Conservation (phyloP, 2,113 vertebrate genomes). For the Peucedramus taeniatus region DNA sequence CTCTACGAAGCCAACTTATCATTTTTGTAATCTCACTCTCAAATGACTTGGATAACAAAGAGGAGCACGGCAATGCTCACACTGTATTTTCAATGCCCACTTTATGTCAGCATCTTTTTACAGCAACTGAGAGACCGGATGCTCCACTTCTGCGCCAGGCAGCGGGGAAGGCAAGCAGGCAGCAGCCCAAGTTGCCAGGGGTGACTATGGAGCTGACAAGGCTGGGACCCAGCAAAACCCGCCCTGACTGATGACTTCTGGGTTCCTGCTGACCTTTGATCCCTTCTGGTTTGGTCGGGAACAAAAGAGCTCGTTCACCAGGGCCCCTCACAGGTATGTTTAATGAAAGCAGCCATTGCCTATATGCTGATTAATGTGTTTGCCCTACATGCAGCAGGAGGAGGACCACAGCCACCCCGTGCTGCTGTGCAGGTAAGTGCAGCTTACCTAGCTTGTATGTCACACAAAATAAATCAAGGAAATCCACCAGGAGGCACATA, state of each 20-base stretch:
- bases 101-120: slow-evolving; percentile 65
- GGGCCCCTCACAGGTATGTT: slow-evolving; percentile 66
- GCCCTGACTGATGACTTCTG: slow-evolving; percentile 84
- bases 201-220: slow-evolving; percentile 80
- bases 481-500: background rate
- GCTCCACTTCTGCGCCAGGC: slow-evolving; percentile 48
- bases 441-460: background rate
- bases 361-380: slow-evolving; percentile 61
- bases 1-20: background rate
- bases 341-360: slow-evolving; percentile 61
- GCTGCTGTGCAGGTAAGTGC: background rate
- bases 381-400: background rate
- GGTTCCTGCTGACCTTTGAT: slow-evolving; percentile 82
- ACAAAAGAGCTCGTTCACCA: slow-evolving; percentile 74
- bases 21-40: slow-evolving; percentile 6
- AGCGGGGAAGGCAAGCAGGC: slow-evolving; percentile 52
- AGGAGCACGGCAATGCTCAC: background rate
- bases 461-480: background rate
- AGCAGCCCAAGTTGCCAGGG: slow-evolving; percentile 73
- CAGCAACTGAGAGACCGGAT: slow-evolving; percentile 11
- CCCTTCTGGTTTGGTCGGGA: slow-evolving; percentile 73
- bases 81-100: slow-evolving; percentile 47
- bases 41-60: background rate
- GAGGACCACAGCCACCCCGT: background rate
- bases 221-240: slow-evolving; percentile 78